A percentile compares a stretch with the other conserved stretches of the same genome.
Conservation (phyloP, 2,888 invertebrate genomes). For the Cremastinae sp. region DNA sequence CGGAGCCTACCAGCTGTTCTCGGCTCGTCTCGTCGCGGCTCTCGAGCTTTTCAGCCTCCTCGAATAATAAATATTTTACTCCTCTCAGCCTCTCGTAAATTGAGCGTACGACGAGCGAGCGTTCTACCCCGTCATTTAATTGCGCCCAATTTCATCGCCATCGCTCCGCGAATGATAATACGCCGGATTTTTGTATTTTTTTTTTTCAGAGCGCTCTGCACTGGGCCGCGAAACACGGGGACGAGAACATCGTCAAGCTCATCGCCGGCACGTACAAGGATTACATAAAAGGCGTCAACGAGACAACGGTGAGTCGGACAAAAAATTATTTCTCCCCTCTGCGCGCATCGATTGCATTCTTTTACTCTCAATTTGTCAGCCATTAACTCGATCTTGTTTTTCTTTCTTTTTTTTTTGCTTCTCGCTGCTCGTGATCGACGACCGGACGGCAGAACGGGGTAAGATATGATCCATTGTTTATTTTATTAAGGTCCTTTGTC, state of each 20-base stretch:
- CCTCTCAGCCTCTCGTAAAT: conserved; percentile 16
- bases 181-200: no score
- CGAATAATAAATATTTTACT: conserved; percentile 25
- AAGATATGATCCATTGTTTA: conserved; percentile 64
- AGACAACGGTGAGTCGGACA: conserved; percentile 92
- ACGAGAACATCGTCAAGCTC: conserved; percentile 94
- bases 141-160: no score
- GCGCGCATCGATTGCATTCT: no score
- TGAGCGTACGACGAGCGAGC: neutral
- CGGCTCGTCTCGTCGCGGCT: conserved; percentile 70
- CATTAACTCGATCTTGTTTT: conserved; percentile 2
- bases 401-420: conserved; percentile 24
- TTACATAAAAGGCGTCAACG: conserved; percentile 86
- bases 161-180: no score
- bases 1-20: conserved; percentile 73
- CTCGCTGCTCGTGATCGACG: neutral
- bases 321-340: no score
- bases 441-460: conserved; percentile 73
- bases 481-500: neutral
- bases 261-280: conserved; percentile 93
- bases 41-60: conserved; percentile 38
- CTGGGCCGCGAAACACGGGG: conserved; percentile 98
- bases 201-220: conserved; percentile 94
- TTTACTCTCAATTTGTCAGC: conserved; percentile 48
- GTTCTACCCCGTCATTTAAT: conserved; percentile 19